Conservation (phyloP, 2,888 invertebrate species). For the Eupithecia tripunctaria region DNA sequence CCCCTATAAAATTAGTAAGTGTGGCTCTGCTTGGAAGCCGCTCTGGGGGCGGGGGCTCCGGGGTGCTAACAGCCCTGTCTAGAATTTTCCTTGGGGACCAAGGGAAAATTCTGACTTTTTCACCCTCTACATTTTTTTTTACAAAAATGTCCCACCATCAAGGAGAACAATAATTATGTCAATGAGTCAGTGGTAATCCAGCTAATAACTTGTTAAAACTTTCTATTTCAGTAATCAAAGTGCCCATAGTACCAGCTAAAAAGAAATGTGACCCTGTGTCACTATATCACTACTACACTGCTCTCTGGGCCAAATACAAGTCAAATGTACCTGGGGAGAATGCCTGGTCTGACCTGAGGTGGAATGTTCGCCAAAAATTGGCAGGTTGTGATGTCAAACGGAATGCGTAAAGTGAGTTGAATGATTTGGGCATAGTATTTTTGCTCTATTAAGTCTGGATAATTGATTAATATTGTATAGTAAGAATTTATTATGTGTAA, state of each 20-base stretch:
- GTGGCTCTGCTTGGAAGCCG: no score
- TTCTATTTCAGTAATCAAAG: constrained; percentile 84
- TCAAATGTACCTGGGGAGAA: constrained; percentile 89
- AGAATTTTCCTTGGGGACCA: no score
- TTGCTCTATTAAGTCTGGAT: not conserved
- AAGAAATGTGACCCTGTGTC: constrained; percentile 89
- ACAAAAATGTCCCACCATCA: no score
- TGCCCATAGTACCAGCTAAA: constrained; percentile 74
- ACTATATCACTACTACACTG: constrained; percentile 90
- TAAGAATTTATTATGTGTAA: no score
- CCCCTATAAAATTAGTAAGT: no score
- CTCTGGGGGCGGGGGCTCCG: no score
- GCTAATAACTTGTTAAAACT: not conserved
- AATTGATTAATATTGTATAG: not conserved
- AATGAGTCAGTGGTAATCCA: no score
- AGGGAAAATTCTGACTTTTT: no score
- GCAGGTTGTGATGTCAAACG: constrained; percentile 72
- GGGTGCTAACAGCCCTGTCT: no score
- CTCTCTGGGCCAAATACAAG: constrained; percentile 89
- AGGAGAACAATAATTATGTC: no score
- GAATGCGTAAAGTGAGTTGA: constrained; percentile 53
- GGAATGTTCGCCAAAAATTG: constrained; percentile 89
- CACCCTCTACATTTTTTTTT: no score
- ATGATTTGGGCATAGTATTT: not conserved
- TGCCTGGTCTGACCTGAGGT: constrained; percentile 86